Conservation (phyloP, 2,888 invertebrate genomes). For the Acheta domesticus region DNA sequence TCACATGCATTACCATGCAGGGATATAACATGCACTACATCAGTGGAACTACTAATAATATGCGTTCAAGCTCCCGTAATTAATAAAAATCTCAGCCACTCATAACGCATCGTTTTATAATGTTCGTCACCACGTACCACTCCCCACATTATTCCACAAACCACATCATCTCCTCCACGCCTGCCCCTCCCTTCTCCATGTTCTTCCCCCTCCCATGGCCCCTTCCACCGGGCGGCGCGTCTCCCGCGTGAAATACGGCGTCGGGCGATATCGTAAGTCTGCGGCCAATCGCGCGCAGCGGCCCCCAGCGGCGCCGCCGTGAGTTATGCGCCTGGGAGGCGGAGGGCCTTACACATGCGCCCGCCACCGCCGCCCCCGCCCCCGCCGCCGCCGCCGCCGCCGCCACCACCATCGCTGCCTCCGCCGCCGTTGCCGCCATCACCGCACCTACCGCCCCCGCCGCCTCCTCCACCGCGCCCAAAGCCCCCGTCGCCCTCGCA, state of each 20-base stretch:
- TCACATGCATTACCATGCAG: too few species aligned
- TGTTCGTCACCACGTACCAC: not conserved
- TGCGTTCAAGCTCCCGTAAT: too few species aligned
- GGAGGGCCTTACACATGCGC: slow-evolving; percentile 18
- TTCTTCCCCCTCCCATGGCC: not conserved
- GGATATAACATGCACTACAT: too few species aligned
- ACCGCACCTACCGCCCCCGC: not conserved
- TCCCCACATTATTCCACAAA: too few species aligned
- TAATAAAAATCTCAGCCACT: not conserved
- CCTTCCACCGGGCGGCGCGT: not conserved
- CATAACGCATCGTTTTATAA: not conserved
- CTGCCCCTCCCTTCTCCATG: too few species aligned
- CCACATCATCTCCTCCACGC: too few species aligned
- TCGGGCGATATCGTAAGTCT: slow-evolving; percentile 28
- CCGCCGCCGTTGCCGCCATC: not conserved
- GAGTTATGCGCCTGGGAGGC: slow-evolving; percentile 7
- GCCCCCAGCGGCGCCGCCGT: not conserved
- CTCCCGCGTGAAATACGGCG: slow-evolving; percentile 26
- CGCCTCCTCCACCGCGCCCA: not conserved
- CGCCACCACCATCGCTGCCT: not conserved
- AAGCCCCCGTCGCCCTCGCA: not conserved
- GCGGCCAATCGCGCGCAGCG: not conserved
- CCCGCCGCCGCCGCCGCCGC: not conserved
- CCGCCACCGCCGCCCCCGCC: slow-evolving; percentile 19
- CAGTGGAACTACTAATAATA: too few species aligned